Evolutionary conservation across 2,888 invertebrate species (phyloP).

Genomic region (Scelioninae gen. 1): DNA sequence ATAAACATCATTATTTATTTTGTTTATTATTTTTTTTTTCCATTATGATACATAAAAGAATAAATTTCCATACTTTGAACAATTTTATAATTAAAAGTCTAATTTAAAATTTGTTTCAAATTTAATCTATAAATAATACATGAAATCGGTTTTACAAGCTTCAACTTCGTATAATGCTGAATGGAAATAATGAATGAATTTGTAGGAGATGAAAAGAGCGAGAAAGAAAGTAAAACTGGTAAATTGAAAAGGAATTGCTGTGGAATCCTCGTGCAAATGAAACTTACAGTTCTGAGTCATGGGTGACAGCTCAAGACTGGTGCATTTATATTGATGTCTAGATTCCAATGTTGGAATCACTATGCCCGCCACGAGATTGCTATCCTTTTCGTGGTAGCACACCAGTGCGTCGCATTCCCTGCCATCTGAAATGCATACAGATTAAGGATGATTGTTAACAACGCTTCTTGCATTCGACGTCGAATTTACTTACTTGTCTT

Average conservation of each 20-base stretch:
- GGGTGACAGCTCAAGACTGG: conserved; percentile 85
- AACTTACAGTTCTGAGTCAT: conserved; percentile 86
- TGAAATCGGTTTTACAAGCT: too few species aligned
- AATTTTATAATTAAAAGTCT: too few species aligned
- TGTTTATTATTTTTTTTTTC: too few species aligned
- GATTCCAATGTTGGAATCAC: conserved; percentile 87
- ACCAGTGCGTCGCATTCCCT: conserved; percentile 88
- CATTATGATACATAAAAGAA: too few species aligned
- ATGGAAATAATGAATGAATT: background rate
- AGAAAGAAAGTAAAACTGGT: conserved; percentile 5
- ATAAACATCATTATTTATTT: too few species aligned
- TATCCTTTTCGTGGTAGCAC: conserved; percentile 88
- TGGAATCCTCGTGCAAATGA: conserved; percentile 55
- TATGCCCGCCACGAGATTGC: conserved; percentile 87
- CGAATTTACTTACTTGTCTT: conserved; percentile 30
- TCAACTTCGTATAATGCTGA: background rate
- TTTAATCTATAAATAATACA: too few species aligned
- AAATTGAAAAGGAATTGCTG: conserved; percentile 14
- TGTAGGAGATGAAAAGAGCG: background rate
- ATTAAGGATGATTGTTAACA: conserved; percentile 55
- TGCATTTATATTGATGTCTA: conserved; percentile 88
- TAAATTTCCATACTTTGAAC: too few species aligned
- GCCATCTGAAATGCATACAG: conserved; percentile 83
- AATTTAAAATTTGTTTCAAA: too few species aligned
- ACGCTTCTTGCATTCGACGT: conserved; percentile 38